Evolutionary conservation across 2,113 vertebrate genomes (phyloP), one percentile per base, ranked within the genome.

Genomic region (Pangasianodon hypophthalmus): DNA sequence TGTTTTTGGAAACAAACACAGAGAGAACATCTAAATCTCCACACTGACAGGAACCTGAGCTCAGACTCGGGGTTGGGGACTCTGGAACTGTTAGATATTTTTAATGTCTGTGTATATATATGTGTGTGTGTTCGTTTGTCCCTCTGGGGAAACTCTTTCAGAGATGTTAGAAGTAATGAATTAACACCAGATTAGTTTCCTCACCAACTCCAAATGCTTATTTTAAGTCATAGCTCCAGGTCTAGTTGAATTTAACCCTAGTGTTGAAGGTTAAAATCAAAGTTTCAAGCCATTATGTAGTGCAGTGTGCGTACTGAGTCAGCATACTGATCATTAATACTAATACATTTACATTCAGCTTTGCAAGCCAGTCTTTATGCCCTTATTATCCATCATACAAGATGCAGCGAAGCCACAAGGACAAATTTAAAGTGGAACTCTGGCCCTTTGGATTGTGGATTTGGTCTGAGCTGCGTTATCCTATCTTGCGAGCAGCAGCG

Each of bases 401-500:
- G 67, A 88, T 88, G 67, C 84, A 58, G 50, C 26, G 75, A 88
- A 87, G 50, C 77, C 60, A 73, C 62, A 90, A 90, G 88, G 86
- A 69, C 85, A 82, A 60, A 87, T 87, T 80, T 86, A 41, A 80
- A 62, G 41, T 87, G 64, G 79, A 88, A 67, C 82, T 58, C 83
- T 87, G 69, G 81, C 80, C 60, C 41, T 46, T 87, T 85, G 56
- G 85, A 89, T 77, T 75, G 82, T 89, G 52, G 79, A 86, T 91
- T 88, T 91, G 84, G 85, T 88, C 81, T 21, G 29, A 62, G 29
- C 85, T 75, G 41, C 62, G 32, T 46, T 46, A 14, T 56, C 29
- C 89, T 87, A 89, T 92, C 88, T 89, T 26, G 75, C 3, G 75
- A 86, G 88, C 56, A 77, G 75, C 77, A 80, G 88, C 67, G 21